Base-by-base conservation (phyloP, 2,797 vertebrate genomes). In the Gymnothorax reevesii region DNA sequence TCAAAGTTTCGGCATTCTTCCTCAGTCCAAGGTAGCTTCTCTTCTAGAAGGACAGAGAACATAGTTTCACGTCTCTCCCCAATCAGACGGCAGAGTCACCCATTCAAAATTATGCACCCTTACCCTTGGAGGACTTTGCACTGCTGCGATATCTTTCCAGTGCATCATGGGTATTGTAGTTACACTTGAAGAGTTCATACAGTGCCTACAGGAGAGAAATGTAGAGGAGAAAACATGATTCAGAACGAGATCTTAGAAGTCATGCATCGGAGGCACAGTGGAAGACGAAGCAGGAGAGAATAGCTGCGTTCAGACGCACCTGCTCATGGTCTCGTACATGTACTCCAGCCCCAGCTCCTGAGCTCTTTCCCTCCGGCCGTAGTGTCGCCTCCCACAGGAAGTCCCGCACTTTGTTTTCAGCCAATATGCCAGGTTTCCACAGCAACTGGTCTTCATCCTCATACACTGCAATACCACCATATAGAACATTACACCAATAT, bases 1-100 rank as follows among this genome's bases (percentile, higher is more conserved):
- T 99, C 99, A 95, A 99, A 99, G 90, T 96, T 98, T 91, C 97
- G 97, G 93, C 99, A 99, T 92, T 99, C 99, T 84, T 99, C 99
- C 92, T 99, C 99, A 3, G 98, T 97, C 99, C 99, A 99, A 0
- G 96, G 97, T 15, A 96, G 95, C 80, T 96, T 97, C 91, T 97
- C 97, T 95, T 97, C 98, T 98, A 91, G 82, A 91, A 92, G 82
- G 27, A 84, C 7, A 59, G 52, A 55, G 1, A 62, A 86, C 33
- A 54, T 25, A 52, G 10, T 64, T 77, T 87, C 17, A 33, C 4
- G 6, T 83, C 57, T 59, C 66, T 33, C 60, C 42, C 17, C 1
- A 13, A 25, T 59, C 6, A 54, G 15, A 69, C 17, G 33, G 80
- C 55, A 25, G 22, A n/a, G 17, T 54, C 49, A 79, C 49, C 54